phyloP scores from a whole-genome alignment of 1,140 invertebrate species.

The Drosophila santomea region DNA sequence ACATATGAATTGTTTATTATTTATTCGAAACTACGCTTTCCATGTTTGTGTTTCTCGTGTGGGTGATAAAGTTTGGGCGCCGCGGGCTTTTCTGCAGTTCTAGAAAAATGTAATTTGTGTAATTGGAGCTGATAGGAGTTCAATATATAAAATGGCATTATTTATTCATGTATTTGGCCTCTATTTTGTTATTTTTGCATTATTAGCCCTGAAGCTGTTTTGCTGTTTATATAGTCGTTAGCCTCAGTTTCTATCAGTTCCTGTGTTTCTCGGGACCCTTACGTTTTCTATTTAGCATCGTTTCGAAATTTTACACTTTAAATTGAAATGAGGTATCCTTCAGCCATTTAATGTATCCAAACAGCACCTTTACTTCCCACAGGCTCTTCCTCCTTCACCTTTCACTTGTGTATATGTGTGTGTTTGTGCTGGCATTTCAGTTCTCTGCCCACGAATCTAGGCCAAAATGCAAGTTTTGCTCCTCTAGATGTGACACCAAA shows the following conservation, averaged over 20 bases:
- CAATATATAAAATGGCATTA: too few relatives aligned
- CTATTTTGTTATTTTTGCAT: too few relatives aligned
- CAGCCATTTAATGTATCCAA: constrained; percentile 1
- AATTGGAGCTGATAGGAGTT: background rate
- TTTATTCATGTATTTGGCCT: too few relatives aligned
- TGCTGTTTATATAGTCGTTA: too few relatives aligned
- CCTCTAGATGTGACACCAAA: constrained; percentile 66
- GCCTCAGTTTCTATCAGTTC: too few relatives aligned
- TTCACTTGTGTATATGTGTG: background rate
- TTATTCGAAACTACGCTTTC: constrained; percentile 16
- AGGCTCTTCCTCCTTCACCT: constrained; percentile 7
- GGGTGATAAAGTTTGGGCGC: background rate
- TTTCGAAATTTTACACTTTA: background rate
- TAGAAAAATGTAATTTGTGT: background rate
- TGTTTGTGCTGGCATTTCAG: background rate
- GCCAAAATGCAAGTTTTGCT: constrained; percentile 43
- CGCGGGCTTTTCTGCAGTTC: constrained; percentile 2
- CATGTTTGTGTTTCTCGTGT: constrained; percentile 3
- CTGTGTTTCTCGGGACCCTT: too few relatives aligned
- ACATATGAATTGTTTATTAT: constrained; percentile 44
- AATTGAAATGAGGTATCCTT: background rate
- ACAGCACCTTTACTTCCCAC: background rate
- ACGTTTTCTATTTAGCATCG: background rate
- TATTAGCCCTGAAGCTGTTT: too few relatives aligned
- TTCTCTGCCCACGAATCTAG: constrained; percentile 22